Evolutionary conservation across 2,888 invertebrate genomes (phyloP).

Genomic region (Malacosoma neustria): DNA sequence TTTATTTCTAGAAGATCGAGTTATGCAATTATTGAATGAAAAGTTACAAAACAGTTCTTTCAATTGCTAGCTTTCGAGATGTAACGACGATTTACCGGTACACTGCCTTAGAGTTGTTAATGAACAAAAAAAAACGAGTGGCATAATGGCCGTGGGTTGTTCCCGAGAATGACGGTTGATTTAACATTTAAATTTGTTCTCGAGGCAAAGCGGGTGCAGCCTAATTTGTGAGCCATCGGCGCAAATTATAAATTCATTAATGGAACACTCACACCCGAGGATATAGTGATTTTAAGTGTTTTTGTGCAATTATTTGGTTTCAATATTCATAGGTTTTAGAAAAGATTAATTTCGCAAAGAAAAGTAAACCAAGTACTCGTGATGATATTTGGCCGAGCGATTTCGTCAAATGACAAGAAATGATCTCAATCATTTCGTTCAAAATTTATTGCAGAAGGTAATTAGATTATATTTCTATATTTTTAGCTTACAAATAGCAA

Average conservation of each 20-base stretch:
- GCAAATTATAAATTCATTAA: conserved; percentile 66
- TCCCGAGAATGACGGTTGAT: conserved; percentile 35
- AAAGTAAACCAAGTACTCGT: not conserved
- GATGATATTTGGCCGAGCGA: not conserved
- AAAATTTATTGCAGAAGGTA: not conserved
- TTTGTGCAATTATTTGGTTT: not conserved
- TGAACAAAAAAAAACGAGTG: conserved; percentile 15
- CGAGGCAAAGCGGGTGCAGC: conserved; percentile 36
- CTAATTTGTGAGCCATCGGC: conserved; percentile 40
- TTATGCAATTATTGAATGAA: no score
- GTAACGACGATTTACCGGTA: no score
- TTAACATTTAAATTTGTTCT: conserved; percentile 50
- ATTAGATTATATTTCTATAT: no score
- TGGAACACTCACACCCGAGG: conserved; percentile 26
- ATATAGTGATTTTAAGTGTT: conserved; percentile 27
- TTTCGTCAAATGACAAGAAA: not conserved
- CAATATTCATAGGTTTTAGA: not conserved
- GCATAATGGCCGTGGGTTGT: conserved; percentile 29
- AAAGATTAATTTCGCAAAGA: not conserved
- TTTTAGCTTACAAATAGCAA: no score
- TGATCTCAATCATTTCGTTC: not conserved
- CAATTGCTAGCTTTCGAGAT: no score
- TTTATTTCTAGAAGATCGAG: no score
- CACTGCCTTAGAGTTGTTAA: no score
- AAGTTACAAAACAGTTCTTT: no score